Base-by-base conservation (phyloP, 2,113 vertebrate genomes). In the Setophaga petechia region DNA sequence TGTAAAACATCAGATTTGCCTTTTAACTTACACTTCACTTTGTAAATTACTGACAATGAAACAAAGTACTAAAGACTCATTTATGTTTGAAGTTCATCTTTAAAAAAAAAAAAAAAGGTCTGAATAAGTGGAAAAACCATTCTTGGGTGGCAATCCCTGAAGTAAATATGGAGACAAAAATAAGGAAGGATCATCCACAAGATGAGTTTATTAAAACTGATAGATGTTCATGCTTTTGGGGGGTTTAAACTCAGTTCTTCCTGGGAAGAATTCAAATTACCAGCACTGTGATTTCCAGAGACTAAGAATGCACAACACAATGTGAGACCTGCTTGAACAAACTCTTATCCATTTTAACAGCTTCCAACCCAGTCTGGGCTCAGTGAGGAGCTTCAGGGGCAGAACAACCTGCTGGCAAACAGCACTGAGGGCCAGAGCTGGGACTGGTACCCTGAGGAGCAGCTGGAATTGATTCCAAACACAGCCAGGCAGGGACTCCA, bases 201-300 rank as follows among this genome's bases (percentile, higher is more conserved):
- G 58, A 30, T 0, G 2, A 75, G 23, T 24, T 87, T 58, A 74
- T 22, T 52, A 61, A 72, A 86, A 22, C 46, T 47, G 44, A 51
- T 0, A 28, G 23, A 39, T 44, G 16, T 27, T 33, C 0, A 0
- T 19, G 41, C 39, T 35, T 67, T 52, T 41, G 21, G 11, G 15
- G 31, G 14, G 25, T 46, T 85, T 59, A 75, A 87, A n/a, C 17
- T n/a, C 22, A 15, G 21, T 54, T 80, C 76, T 61, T 55, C 8
- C 58, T 37, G 65, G 5, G 55, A 69, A 43, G 37, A 89, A 28
- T 30, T 77, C 35, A 39, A 23, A 39, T 67, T 46, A 76, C 23
- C 35, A 80, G 44, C 15, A 41, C 25, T 27, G 6, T 6, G 6
- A 62, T 22, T 71, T 78, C 62, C 75, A 76, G 74, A 80, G 62